Evolutionary conservation across 2,888 invertebrate species (phyloP), one percentile per base, ranked within the genome.

Genomic region (Phengaris alcon): DNA sequence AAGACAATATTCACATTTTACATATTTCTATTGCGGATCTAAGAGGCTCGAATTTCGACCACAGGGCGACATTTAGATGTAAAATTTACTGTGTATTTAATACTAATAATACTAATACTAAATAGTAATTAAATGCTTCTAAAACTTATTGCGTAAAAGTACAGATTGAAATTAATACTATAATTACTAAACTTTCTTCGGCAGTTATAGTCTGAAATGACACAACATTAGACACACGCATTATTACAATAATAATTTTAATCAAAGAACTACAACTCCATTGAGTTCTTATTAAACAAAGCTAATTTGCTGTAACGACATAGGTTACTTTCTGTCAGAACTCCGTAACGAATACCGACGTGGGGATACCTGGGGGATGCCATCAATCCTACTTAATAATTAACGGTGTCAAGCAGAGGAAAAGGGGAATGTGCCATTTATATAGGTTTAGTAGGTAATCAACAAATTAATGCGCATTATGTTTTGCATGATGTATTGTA

Each of bases 381-480:
- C 87, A 90, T 90, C 90, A 85, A 89, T 90, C 86, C 88, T 87
- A 83, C 84, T 90, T 89, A 89, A 88, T 88, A 86, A 90, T 88
- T 88, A 87, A 86, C 81, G 81, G 79, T 82, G 83, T 82, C 83
- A 82, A 80, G 80, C 68, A 48, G 54, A 46, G 75, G 46, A 35
- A 46, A 69, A 12, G 46, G 69, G 69, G 75, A 44, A 35, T 44
- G 64, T 75, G 52, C 68, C 74, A 64, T 74, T 68, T 74, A 74
- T 64, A 48, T 48, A 7, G 46, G 48, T 48, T 69, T 69, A 69
- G 69, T n/a, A n/a, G 6, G 59, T 59, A 22, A 52, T 64, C n/a
- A 69, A 48, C 48, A 15, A 48, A 48, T 69, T 48, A 48, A 69
- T 9, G 46, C 6, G n/a, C 22, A 22, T 35, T 35, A 22, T 59